Base-by-base conservation (phyloP, 2,888 invertebrate species). In the Caenorhabditis doughertyi region DNA sequence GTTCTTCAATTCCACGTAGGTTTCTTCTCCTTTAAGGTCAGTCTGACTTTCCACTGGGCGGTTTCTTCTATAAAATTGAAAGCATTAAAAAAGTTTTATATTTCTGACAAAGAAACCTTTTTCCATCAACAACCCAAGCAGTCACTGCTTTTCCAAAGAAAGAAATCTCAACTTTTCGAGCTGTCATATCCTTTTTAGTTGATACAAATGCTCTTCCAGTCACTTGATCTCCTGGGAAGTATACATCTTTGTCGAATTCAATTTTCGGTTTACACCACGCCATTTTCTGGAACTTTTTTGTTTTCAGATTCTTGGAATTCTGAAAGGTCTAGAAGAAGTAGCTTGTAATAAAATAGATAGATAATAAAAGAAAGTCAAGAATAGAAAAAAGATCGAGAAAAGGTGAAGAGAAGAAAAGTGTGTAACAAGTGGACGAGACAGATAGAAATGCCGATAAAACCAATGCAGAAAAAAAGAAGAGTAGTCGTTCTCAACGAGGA, bases 201-300 rank as follows among this genome's bases (percentile, higher is more conserved):
- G 58, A 25, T 25, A 80, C 21, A 27, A 3, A 25, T 4, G 27
- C 72, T 29, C 35, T 44, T 11, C 80, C 80, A 16, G 47, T 68
- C 13, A 80, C 67, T 32, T 73, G 47, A 16, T 80, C 68, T n/a
- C 80, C 80, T 0, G 80, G 68, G 11, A 60, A 67, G 53, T 25
- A 80, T 47, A 68, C n/a, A 0, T 53, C 55, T 21, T 62, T 68
- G 18, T 39, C 39, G 62, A 80, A 68, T 21, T 58, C 53, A 49
- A 80, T 60, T 27, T 21, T 21, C 8, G 79, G 79, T 29, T 4
- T 16, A 9, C 18, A 18, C 51, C 29, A 42, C 7, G 62, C 53
- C 53, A 62, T 62, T 23, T 47, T 16, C n/a, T n/a, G n/a, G n/a
- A n/a, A n/a, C n/a, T n/a, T n/a, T n/a, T n/a, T n/a, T n/a, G n/a